Percentiles rank a stretch among this genome's conserved stretches.
Evolutionary conservation across 2,797 vertebrate genomes (phyloP).

Genomic region (Smutsia temminckii): DNA sequence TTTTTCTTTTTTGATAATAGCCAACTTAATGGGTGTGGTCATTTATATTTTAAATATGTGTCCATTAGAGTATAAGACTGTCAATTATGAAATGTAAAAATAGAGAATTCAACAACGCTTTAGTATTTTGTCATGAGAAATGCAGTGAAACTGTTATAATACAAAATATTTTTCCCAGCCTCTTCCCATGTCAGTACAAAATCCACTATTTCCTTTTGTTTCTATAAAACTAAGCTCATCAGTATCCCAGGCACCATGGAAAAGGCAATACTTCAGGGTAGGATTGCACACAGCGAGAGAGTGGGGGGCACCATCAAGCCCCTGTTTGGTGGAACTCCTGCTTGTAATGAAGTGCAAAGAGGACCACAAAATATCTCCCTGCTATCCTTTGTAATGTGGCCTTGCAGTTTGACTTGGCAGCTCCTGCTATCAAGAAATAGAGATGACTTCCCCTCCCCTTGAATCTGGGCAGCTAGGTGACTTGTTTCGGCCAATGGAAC

Average conservation of each 20-base stretch:
- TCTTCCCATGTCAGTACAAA: background rate
- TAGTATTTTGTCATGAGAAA: background rate
- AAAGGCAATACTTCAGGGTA: background rate
- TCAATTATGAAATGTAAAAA: background rate
- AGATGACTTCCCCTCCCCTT: background rate
- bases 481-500: background rate
- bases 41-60: background rate
- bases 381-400: background rate
- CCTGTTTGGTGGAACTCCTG: background rate
- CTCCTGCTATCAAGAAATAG: background rate
- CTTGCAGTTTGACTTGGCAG: background rate
- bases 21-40: background rate
- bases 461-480: background rate
- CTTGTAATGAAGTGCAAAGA: background rate
- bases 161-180: background rate
- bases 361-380: background rate
- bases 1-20: background rate
- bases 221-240: background rate
- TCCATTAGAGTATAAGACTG: background rate
- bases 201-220: background rate
- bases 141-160: background rate
- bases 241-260: background rate
- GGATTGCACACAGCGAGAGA: background rate
- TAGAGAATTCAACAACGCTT: background rate
- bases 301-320: background rate